Base-by-base conservation (phyloP, 2,888 invertebrate species). In the Stenolophus ochropezus region DNA sequence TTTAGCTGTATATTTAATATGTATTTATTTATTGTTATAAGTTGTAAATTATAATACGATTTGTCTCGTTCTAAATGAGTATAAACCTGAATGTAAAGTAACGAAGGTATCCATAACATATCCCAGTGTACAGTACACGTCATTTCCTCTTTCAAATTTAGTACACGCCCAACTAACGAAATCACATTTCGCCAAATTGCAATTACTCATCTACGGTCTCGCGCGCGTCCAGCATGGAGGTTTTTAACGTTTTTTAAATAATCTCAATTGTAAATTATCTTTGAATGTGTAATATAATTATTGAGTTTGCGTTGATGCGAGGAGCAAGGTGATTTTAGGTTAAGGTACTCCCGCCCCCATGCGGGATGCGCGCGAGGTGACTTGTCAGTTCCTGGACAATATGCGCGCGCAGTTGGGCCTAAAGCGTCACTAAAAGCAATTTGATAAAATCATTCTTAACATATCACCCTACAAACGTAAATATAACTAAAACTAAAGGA, bases 391-490 rank as follows among this genome's bases (percentile, higher is more conserved):
- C 51, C 51, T 51, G 51, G 33, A 42, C 33, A 42, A 42, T 42
- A 42, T 42, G 33, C 33, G 33, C 33, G 33, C 8, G 33, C 33
- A 42, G 33, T 42, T 42, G 33, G 33, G 33, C 8, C 33, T 42
- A 42, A 56, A 20, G 20, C 33, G 33, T 27, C 61, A 61, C 61
- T 69, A 69, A 69, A 77, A 77, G 56, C 27, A 61, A 61, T 42
- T 77, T 61, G 77, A 58, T 47, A 77, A 56, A 78, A 65, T 58
- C 23, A 65, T 51, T 51, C 65, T 42, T 61, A 69, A 78, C 78
- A 78, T 78, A 78, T 78, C 78, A 78, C 77, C 47, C 61, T 77
- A 77, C 77, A 77, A 79, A 77, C 73, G 47, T 73, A 73, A 73
- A 47, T 73, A 73, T 73, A 73, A 73, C 21, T 42, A 58, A 76